phyloP scores from a whole-genome alignment of 2,113 vertebrate species.

The Zapus hudsonius region DNA sequence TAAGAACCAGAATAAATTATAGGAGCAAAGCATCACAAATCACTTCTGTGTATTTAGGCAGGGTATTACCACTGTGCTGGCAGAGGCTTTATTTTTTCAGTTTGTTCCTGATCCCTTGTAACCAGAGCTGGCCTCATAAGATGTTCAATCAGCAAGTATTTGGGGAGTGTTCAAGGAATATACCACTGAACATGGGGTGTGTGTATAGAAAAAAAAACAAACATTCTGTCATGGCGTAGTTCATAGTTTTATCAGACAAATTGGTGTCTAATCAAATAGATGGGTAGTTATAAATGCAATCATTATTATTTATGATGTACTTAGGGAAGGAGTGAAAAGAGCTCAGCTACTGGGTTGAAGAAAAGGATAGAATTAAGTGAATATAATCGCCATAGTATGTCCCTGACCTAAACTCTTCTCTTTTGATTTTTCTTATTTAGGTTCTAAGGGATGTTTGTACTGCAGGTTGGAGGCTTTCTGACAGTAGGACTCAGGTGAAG shows the following conservation, averaged over 20 bases:
- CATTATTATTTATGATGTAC: background rate
- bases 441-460: background rate
- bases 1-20: constrained; percentile 52
- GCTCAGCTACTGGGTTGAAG: background rate
- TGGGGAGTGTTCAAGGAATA: constrained; percentile 15
- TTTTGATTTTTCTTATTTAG: background rate
- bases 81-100: constrained; percentile 30
- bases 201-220: background rate
- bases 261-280: background rate
- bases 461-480: background rate
- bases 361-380: background rate
- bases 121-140: constrained; percentile 49
- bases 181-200: background rate
- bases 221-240: constrained; percentile 6
- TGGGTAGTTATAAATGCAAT: background rate
- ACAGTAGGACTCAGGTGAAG: background rate
- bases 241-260: constrained; percentile 35
- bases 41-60: constrained; percentile 52
- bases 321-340: background rate
- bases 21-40: constrained; percentile 31
- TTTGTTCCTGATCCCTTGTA: constrained; percentile 40
- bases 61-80: constrained; percentile 25
- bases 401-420: background rate
- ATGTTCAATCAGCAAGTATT: constrained; percentile 3
- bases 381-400: background rate